Base-by-base conservation (phyloP, 1,140 invertebrate genomes). In the Ctenoplectra terminalis region DNA sequence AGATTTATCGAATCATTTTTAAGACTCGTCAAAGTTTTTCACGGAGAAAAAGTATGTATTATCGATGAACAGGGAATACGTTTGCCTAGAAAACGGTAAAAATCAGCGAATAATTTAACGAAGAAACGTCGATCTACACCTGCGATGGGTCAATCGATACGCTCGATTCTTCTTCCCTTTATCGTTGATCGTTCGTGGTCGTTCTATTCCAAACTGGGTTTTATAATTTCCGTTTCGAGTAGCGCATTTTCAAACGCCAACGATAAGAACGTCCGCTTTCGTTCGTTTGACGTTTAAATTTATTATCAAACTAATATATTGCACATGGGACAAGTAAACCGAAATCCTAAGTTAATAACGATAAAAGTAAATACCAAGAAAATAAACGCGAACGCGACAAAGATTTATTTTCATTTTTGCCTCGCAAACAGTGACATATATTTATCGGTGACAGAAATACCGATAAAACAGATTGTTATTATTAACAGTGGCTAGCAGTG, bases 381-480 rank as follows among this genome's bases (percentile, higher is more conserved):
- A 4, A 40, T 40, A 9, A 9, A 40, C 9, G 40, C 40, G 40
- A 9, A 40, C 40, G 40, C 40, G 34, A 15, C 20, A 37, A 70
- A 75, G 29, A 69, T 77, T 69, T 46, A 70, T 77, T 77, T 70
- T 77, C 75, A 77, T 52, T 77, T 58, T 70, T 23, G 15, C 15
- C 20, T 5, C 2, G 34, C 31, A 17, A 37, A 31, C 40, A 11
- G 48, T 23, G 73, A 37, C 60, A 52, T 48, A 52, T 48, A 40
- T 75, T 75, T 64, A 40, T 64, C 34, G 31, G 5, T n/a, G n/a
- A 13, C 17, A 15, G n/a, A 31, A 67, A 17, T 37, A 20, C 4
- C 23, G 74, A 77, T 23, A 69, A 69, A 29, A 34, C 34, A 34
- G 50, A 77, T 67, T 34, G 34, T 56, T 3, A 20, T 37, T 69